Base-by-base conservation (phyloP, 2,797 vertebrate species). In the Vultur gryphus region DNA sequence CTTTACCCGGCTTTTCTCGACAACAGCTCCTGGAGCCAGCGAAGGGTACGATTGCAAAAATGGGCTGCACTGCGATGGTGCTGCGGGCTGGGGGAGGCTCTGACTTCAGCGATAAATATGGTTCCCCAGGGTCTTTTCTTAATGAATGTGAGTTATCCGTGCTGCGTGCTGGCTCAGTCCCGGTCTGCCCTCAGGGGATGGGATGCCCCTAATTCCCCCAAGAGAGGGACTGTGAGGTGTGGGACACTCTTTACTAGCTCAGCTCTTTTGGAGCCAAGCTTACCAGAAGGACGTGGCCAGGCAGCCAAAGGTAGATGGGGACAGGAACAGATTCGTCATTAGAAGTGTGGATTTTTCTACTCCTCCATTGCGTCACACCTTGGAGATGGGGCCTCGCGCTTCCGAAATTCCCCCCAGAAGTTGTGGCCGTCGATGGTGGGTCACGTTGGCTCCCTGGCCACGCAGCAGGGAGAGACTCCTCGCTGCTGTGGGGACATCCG, bases 1-100 rank as follows among this genome's bases (percentile, higher is more conserved):
- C 52, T 97, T 43, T 97, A 97, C 4, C 98, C 98, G 2, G 33
- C 77, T 2, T 95, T 98, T 59, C 84, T 96, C 80, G 94, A 98
- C 66, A 98, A 85, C 59, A 90, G 86, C 23, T 97, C 97, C 86
- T 43, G 96, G 94, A 95, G 88, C 89, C 96, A 96, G 75, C 59
- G 97, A 23, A 89, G 97, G 97, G 97, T 97, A 90, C 0, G 70
- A 8, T 0, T 14, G 58, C 35, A 31, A 6, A 9, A 20, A 15
- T 0, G 29, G 55, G 71, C 37, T 39, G 37, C 1, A 0, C 35
- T 3, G 19, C 3, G 78, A 0, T 5, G 46, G 41, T 23, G 46
- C 20, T n/a, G 35, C 10, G 1, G 35, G 67, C 2, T 13, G 28
- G 44, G 49, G 26, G 15, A 49, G 2, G 7, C 35, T 19, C 25